Evolutionary conservation across 2,888 invertebrate species (phyloP), one percentile per base, ranked within the genome.

Genomic region (Eupithecia subfuscata): DNA sequence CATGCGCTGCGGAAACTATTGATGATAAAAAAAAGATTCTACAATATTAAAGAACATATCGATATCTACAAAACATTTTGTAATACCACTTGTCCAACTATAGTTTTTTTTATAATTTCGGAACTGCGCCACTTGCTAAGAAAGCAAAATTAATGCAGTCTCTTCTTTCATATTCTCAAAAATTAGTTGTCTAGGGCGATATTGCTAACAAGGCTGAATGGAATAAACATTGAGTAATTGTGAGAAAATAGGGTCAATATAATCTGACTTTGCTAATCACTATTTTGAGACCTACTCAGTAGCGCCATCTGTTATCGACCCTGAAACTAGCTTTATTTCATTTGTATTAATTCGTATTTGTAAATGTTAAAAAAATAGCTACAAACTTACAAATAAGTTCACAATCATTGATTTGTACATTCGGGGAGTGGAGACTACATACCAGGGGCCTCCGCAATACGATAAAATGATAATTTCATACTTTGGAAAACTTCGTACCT

Each of bases 331-430:
- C 1, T 43, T 14, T 34, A 64, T 64, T 18, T 34, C 64, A 64
- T 34, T 34, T 34, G 64, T 75, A 76, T 64, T 64, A 63, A 6
- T 67, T 73, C 76, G 81, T 80, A 12, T 75, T 73, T 77, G 81
- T 81, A 81, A 82, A 76, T 48, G 67, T 81, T 76, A 81, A 81
- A 85, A 40, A 85, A 86, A 74, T 71, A 72, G 45, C 18, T 34
- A 30, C 5, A 18, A 45, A 60, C 60, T 71, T 63, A 75, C 70
- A 75, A 81, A 82, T 82, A 81, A 74, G 79, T 83, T 84, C 74
- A 75, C 73, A 79, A 84, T 82, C 75, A 71, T 81, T 73, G 70
- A 71, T 69, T 84, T 82, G 80, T 85, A 82, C 84, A 84, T 77
- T 65, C n/a, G 71, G 65, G 63, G 69, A 71, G 56, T 40, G 67